Conservation (phyloP, 2,113 vertebrate genomes). For the Notiomystis cincta region DNA sequence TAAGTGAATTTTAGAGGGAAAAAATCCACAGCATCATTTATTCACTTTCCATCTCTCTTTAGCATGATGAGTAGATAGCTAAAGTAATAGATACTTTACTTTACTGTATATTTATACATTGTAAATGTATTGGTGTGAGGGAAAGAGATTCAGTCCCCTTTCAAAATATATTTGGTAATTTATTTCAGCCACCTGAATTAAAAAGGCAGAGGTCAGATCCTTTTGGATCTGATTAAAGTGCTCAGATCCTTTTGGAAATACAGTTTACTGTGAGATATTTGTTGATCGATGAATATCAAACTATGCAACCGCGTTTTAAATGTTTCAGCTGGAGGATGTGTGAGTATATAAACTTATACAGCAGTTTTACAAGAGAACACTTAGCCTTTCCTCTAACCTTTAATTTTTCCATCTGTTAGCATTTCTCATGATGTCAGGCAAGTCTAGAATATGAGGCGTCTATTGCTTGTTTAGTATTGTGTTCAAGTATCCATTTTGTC, state of each 20-base stretch:
- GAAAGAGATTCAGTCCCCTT: neutral
- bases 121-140: neutral
- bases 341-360: neutral
- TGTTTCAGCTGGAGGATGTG: neutral
- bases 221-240: neutral
- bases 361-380: neutral
- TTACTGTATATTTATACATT: neutral
- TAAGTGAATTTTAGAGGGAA: neutral
- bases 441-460: neutral
- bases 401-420: neutral
- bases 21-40: neutral
- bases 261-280: neutral
- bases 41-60: neutral
- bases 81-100: neutral
- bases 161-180: neutral
- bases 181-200: neutral
- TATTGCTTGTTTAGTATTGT: neutral
- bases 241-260: neutral
- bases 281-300: neutral
- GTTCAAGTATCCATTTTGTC: neutral
- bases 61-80: neutral
- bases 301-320: neutral
- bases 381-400: neutral
- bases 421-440: neutral
- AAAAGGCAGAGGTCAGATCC: neutral